These are phyloP conservation scores for Phocoena sinus DNA, from an alignment of 2,113 vertebrate genomes.

Conservation along the genomic window DNA sequence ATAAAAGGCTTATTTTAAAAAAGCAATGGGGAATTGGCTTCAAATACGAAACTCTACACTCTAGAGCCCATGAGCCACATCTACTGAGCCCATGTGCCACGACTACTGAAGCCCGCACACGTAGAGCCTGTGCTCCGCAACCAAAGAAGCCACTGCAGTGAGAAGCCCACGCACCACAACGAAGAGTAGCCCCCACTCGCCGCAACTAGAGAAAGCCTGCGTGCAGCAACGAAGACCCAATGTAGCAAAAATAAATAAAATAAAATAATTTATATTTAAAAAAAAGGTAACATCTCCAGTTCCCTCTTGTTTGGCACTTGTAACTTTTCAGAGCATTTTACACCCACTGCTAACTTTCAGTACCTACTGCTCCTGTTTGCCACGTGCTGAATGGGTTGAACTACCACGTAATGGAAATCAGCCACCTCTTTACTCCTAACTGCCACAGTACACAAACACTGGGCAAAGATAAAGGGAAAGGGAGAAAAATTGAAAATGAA, in stretches of 20 bases:
- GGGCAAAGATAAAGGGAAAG: neutral
- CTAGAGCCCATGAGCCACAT: no score
- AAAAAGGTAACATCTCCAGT: neutral
- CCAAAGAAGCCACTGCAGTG: no score
- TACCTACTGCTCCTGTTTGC: neutral
- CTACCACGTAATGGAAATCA: neutral
- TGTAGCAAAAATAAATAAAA: no score
- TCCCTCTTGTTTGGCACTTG: neutral
- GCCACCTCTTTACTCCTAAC: neutral
- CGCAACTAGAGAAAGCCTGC: no score
- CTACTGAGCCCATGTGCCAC: no score
- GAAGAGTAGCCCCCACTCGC: no score
- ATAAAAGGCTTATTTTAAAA: constrained; percentile 48
- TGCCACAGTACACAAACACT: neutral
- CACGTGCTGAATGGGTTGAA: neutral
- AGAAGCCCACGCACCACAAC: no score
- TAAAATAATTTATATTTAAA: no score
- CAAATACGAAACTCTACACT: neutral
- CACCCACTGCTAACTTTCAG: neutral
- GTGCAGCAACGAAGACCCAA: no score
- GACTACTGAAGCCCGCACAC: no score
- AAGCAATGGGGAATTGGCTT: constrained; percentile 44
- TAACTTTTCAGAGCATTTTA: neutral
- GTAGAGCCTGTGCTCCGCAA: no score
- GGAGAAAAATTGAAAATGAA: neutral